Conservation (phyloP, 2,797 vertebrate species). For the Oreochromis grahami region DNA sequence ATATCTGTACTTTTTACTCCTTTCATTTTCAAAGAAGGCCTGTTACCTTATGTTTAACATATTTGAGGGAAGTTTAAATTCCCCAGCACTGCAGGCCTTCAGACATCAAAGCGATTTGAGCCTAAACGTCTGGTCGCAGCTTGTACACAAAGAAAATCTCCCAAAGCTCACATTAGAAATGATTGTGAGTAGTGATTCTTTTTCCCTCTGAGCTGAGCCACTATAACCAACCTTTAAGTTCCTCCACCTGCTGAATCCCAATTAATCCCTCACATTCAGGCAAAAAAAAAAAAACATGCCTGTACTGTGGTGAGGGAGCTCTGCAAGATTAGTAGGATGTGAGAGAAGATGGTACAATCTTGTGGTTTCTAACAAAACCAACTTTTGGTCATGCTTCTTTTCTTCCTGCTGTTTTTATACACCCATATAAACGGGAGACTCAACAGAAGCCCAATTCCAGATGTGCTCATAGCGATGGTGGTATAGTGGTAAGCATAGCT, state of each 20-base stretch:
- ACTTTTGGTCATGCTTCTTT: not conserved
- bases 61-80: too few species aligned
- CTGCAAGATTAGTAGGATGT: too few species aligned
- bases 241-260: not conserved
- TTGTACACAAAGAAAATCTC: not conserved
- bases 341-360: too few species aligned
- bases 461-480: constrained; percentile 6
- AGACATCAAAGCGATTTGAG: too few species aligned
- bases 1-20: too few species aligned
- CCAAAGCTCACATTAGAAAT: not conserved
- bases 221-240: not conserved
- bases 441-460: not conserved
- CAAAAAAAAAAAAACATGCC: not conserved
- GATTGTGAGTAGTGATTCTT: not conserved
- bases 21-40: too few species aligned
- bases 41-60: too few species aligned
- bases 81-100: too few species aligned
- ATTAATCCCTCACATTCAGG: not conserved
- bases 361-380: too few species aligned
- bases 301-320: too few species aligned
- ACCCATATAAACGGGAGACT: not conserved
- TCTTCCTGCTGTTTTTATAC: not conserved
- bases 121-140: not conserved
- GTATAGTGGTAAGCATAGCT: constrained; percentile 67
- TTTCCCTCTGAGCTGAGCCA: not conserved